Percentiles rank a stretch among this genome's conserved stretches.
Evolutionary conservation across 2,113 vertebrate genomes (phyloP).

Genomic region (Ptilorrhoa leucosticta): DNA sequence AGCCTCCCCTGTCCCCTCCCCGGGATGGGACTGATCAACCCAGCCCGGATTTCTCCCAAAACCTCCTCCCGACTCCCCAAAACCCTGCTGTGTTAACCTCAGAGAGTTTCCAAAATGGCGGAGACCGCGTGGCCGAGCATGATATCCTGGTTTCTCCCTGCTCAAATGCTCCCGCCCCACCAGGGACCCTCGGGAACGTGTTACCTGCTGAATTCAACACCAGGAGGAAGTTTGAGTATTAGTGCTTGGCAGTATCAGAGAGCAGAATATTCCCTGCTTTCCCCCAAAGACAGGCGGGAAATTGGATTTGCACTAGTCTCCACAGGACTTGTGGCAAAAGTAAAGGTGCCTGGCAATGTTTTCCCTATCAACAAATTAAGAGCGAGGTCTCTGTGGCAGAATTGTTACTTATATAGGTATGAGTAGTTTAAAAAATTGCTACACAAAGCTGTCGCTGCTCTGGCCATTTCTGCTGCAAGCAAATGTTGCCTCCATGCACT

Average conservation of each 20-base stretch:
- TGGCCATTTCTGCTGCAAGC: neutral
- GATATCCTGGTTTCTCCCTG: too few relatives aligned
- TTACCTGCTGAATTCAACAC: neutral
- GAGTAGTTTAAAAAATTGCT: neutral
- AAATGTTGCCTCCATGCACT: neutral
- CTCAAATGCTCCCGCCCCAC: too few relatives aligned
- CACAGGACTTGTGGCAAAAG: neutral
- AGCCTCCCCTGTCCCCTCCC: too few relatives aligned
- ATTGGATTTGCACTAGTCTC: neutral
- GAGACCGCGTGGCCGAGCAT: too few relatives aligned
- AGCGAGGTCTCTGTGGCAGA: accelerated
- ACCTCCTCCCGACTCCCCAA: too few relatives aligned
- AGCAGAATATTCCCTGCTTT: neutral
- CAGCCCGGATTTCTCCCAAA: too few relatives aligned
- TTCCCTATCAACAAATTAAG: neutral
- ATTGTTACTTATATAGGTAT: neutral
- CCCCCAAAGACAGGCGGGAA: neutral
- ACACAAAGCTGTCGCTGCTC: neutral
- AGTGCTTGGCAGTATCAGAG: neutral
- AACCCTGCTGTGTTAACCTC: too few relatives aligned
- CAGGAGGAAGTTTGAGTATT: neutral
- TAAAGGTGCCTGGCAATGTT: neutral
- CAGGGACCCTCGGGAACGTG: too few relatives aligned
- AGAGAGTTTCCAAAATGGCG: too few relatives aligned
- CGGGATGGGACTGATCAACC: too few relatives aligned